Conservation (phyloP, 2,113 vertebrate species). For the Catharus bicknelli region DNA sequence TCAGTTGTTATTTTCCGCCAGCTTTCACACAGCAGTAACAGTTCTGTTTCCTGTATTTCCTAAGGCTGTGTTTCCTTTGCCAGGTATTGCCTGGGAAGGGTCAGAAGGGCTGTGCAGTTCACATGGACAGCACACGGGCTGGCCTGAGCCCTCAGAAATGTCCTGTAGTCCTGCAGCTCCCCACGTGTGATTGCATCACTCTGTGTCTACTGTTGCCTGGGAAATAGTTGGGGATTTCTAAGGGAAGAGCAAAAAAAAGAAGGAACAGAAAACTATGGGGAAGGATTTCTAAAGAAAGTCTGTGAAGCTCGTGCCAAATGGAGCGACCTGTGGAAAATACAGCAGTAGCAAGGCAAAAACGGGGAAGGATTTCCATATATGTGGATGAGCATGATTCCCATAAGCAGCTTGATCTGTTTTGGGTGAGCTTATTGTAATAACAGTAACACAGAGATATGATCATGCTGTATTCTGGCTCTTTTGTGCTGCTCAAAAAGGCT, state of each 20-base stretch:
- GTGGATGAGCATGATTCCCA: neutral
- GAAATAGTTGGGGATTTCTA: neutral
- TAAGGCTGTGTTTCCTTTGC: neutral
- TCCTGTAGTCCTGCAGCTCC: neutral
- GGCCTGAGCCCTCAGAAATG: accelerated
- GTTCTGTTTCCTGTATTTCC: neutral
- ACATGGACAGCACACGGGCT: neutral
- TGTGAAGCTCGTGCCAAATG: neutral
- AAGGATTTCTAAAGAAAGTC: neutral
- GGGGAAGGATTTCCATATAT: neutral
- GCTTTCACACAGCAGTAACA: neutral
- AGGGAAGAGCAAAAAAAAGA: neutral
- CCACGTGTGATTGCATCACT: accelerated
- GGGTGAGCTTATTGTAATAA: neutral
- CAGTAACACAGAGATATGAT: neutral
- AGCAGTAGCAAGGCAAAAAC: neutral
- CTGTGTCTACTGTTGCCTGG: neutral
- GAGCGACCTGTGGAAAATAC: neutral
- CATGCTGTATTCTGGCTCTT: neutral
- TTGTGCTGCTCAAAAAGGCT: neutral
- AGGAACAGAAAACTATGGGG: neutral
- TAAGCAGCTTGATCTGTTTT: neutral
- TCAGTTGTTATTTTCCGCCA: neutral
- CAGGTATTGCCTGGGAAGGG: neutral
- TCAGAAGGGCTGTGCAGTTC: neutral